Conservation (phyloP, 2,888 invertebrate genomes). For the Oligia fasciuncula region DNA sequence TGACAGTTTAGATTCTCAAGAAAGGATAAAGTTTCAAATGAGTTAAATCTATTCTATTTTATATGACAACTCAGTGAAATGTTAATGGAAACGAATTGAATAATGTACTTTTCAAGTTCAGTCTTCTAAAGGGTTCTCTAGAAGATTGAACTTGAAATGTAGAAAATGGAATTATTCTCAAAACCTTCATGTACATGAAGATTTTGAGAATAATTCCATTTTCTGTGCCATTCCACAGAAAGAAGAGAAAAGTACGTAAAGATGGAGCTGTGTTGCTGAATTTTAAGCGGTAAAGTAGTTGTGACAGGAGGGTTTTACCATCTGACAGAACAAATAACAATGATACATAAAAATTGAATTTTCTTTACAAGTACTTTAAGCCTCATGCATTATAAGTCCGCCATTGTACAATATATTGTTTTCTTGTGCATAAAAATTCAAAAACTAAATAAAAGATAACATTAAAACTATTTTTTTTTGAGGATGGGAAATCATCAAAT, state of each 20-base stretch:
- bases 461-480: no score
- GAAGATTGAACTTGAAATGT: constrained; percentile 31
- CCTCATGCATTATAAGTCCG: no score
- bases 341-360: neutral
- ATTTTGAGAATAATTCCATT: constrained; percentile 38
- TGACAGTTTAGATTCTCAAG: constrained; percentile 5
- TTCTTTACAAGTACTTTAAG: neutral
- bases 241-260: constrained; percentile 6
- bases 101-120: neutral
- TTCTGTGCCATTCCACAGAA: constrained; percentile 10
- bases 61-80: constrained; percentile 23
- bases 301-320: neutral
- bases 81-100: constrained; percentile 33
- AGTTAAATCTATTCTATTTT: constrained; percentile 24
- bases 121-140: neutral
- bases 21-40: constrained; percentile 34
- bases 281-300: neutral
- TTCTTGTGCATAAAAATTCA: no score
- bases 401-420: no score
- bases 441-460: no score
- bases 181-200: constrained; percentile 7
- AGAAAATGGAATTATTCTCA: no score
- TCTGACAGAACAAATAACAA: constrained; percentile 2
- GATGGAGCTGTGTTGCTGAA: neutral
- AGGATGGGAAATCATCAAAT: no score